phyloP scores from a whole-genome alignment of 2,797 vertebrate genomes.

The Lepus townsendii region DNA sequence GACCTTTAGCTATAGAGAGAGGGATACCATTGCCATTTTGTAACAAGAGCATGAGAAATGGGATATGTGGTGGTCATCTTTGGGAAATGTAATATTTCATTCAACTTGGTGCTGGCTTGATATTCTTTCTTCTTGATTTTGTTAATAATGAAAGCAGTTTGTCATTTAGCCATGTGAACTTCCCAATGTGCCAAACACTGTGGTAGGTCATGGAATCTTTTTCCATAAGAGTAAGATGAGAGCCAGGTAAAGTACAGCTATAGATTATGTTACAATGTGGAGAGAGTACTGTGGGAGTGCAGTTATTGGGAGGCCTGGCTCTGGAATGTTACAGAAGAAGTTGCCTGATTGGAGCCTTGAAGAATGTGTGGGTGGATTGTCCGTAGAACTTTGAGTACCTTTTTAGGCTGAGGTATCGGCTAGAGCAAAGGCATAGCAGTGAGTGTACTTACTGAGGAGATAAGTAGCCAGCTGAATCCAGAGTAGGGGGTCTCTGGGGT shows the following conservation, averaged over 20 bases:
- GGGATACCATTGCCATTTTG: not conserved
- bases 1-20: accelerated
- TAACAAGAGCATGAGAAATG: not conserved
- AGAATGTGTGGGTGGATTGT: not conserved
- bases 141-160: not conserved
- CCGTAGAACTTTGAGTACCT: not conserved
- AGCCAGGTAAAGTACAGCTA: not conserved
- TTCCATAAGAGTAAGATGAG: not conserved
- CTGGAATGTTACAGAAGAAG: not conserved
- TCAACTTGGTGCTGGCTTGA: not conserved
- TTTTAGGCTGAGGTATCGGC: not conserved
- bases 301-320: not conserved
- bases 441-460: not conserved
- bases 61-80: not conserved
- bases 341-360: not conserved
- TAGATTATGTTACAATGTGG: not conserved
- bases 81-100: not conserved
- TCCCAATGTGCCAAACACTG: not conserved
- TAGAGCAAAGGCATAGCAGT: not conserved
- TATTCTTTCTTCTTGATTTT: not conserved
- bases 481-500: not conserved
- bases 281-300: not conserved
- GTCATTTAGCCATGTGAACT: not conserved
- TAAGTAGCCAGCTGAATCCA: not conserved
- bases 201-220: not conserved